These are phyloP conservation scores for Imbricaverruca yamaguchii DNA, from an alignment of 2,888 invertebrate genomes.

Conservation along the genomic window DNA sequence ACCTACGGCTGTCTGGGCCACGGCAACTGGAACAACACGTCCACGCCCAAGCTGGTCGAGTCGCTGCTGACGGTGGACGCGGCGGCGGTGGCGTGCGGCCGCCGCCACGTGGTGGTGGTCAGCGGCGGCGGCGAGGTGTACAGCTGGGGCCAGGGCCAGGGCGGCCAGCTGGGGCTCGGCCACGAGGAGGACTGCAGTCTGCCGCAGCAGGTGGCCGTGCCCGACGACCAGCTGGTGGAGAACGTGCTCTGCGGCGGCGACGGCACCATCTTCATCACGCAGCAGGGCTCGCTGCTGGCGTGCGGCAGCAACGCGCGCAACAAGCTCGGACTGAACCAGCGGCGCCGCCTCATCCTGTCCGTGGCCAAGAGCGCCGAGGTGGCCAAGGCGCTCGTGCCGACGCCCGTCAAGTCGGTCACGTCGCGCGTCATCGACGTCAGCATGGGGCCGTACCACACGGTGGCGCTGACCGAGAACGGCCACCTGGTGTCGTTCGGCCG, in stretches of 20 bases:
- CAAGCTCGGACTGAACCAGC: slow-evolving; percentile 30
- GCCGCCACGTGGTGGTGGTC: slow-evolving; percentile 56
- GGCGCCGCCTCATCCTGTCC: slow-evolving; percentile 28
- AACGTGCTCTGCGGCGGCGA: slow-evolving; percentile 55
- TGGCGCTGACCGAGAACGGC: slow-evolving; percentile 55
- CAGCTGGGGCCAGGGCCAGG: slow-evolving; percentile 57
- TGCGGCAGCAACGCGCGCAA: slow-evolving; percentile 53
- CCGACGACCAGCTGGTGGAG: slow-evolving; percentile 46
- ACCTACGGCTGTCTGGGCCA: slow-evolving; percentile 55
- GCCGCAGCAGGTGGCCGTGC: slow-evolving; percentile 45
- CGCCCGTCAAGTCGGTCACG: slow-evolving; percentile 47
- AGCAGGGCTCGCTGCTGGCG: slow-evolving; percentile 53
- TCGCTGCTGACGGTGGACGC: slow-evolving; percentile 53
- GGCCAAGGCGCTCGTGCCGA: slow-evolving; percentile 43
- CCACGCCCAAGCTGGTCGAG: slow-evolving; percentile 53
- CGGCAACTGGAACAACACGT: slow-evolving; percentile 50
- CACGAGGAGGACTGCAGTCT: slow-evolving; percentile 46
- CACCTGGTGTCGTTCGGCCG: slow-evolving; percentile 57
- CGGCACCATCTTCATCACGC: slow-evolving; percentile 53
- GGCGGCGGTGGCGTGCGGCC: slow-evolving; percentile 52
- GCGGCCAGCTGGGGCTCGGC: slow-evolving; percentile 55
- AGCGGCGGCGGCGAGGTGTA: slow-evolving; percentile 54
- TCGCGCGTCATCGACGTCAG: slow-evolving; percentile 51
- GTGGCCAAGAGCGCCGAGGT: slow-evolving; percentile 37
- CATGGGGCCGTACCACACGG: slow-evolving; percentile 55